Conservation (phyloP, 35 echinoderm and acorn worm genomes). For the Heliocidaris tuberculata region DNA sequence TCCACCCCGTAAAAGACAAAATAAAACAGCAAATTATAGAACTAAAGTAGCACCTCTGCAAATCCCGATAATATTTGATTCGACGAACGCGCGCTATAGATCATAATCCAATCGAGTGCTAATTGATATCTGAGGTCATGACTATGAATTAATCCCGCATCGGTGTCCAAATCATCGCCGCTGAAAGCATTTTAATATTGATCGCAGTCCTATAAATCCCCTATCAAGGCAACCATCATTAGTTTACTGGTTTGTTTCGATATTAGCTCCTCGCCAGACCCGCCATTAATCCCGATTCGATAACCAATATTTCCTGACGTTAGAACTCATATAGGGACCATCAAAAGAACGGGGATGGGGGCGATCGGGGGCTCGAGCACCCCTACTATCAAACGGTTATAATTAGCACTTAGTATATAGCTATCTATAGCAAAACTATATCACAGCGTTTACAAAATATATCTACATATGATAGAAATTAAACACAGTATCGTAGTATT, state of each 20-base stretch:
- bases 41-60: background rate
- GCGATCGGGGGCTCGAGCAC: too few relatives aligned
- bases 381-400: too few relatives aligned
- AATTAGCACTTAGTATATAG: too few relatives aligned
- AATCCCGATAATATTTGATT: background rate
- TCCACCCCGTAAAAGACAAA: background rate
- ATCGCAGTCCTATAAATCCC: background rate
- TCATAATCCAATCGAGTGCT: conserved; percentile 15
- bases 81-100: background rate
- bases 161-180: conserved; percentile 10
- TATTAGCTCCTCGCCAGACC: background rate
- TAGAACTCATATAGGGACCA: background rate
- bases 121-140: conserved; percentile 30
- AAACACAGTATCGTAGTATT: too few relatives aligned
- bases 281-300: background rate
- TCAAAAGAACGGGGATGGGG: background rate
- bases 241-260: background rate
- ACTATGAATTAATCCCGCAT: conserved; percentile 10
- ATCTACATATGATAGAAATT: too few relatives aligned
- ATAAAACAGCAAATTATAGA: background rate
- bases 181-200: conserved; percentile 12
- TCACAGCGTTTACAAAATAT: too few relatives aligned
- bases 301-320: background rate
- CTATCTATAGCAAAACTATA: too few relatives aligned
- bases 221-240: conserved; percentile 34